A percentile compares a stretch with the other conserved stretches of the same genome.
Conservation (phyloP, 2,888 invertebrate species). For the Elegia similella region DNA sequence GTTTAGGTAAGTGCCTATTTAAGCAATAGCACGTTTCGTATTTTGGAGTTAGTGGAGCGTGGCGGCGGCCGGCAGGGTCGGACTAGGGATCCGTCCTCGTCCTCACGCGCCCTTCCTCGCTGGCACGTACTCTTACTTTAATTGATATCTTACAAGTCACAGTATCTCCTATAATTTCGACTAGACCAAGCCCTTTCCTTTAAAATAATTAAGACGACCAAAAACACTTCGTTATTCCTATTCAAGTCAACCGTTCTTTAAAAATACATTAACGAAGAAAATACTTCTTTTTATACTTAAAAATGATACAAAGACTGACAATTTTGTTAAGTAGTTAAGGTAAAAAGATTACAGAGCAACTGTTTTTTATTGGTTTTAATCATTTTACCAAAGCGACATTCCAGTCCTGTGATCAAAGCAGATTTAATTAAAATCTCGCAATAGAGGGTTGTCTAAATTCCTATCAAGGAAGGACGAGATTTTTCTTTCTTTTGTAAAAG, state of each 20-base stretch:
- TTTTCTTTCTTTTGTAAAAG: constrained; percentile 53
- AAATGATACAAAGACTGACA: not conserved
- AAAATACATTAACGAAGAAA: not conserved
- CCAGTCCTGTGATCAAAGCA: constrained; percentile 70
- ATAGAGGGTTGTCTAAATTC: constrained; percentile 73
- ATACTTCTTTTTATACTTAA: not conserved
- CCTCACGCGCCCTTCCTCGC: constrained; percentile 47
- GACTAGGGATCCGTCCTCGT: constrained; percentile 24
- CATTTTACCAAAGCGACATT: constrained; percentile 69
- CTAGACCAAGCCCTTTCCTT: constrained; percentile 29
- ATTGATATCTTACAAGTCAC: constrained; percentile 68
- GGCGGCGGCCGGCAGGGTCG: constrained; percentile 20
- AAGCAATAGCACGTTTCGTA: constrained; percentile 73
- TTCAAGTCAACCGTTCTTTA: not conserved
- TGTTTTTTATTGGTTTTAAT: constrained; percentile 66
- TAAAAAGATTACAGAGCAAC: constrained; percentile 53
- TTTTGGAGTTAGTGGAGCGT: constrained; percentile 53
- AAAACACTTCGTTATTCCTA: not conserved
- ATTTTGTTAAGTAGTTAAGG: constrained; percentile 35
- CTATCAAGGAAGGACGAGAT: constrained; percentile 52
- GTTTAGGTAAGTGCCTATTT: constrained; percentile 67
- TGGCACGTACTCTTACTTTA: constrained; percentile 57
- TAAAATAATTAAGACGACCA: not conserved
- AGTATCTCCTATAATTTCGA: constrained; percentile 51
- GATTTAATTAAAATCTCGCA: constrained; percentile 76